Base-by-base conservation (phyloP, 2,888 invertebrate species). In the Siphlonurus alternatus region DNA sequence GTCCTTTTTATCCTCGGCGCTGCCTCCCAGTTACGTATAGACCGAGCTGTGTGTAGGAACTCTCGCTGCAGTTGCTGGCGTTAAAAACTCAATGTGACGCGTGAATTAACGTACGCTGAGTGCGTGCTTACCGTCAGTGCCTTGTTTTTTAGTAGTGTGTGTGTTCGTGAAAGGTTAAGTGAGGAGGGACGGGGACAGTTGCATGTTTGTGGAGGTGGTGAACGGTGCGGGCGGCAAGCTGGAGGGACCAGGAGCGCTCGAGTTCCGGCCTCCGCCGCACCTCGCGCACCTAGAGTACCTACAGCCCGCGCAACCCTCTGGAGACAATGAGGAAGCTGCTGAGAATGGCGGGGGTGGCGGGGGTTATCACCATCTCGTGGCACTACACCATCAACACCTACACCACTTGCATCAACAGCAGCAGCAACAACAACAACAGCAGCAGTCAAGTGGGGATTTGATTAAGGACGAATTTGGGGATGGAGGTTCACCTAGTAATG, bases 211-310 rank as follows among this genome's bases (percentile, higher is more conserved):
- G 24, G n/a, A 25, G 22, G 62, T 53, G 62, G 18, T 15, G 15
- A 24, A 20, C 18, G 19, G 25, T 25, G 61, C 5, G 61, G 18
- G 18, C 19, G 20, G 10, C 22, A 19, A 61, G 38, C n/a, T 56
- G 56, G 56, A 56, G 7, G 56, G 19, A 10, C 38, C 38, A 53
- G 64, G 60, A 53, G 61, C 53, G 53, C 60, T 64, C 18, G 64
- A 64, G 61, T 64, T 59, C 61, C 61, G 60, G 61, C 63, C 63
- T 59, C 63, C 63, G 63, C 64, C 64, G 61, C 64, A 64, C 61
- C 60, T 60, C 53, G 61, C 64, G 60, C 60, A 56, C 56, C 56
- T 56, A n/a, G 56, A 56, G n/a, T 56, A 56, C n/a, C 56, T 56
- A 20, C 56, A 56, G n/a, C 56, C 56, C n/a, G 56, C 56, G 5